Percentiles rank a stretch among this genome's conserved stretches.
Evolutionary conservation across 2,113 vertebrate species (phyloP).

Genomic region (Pungitius pungitius): DNA sequence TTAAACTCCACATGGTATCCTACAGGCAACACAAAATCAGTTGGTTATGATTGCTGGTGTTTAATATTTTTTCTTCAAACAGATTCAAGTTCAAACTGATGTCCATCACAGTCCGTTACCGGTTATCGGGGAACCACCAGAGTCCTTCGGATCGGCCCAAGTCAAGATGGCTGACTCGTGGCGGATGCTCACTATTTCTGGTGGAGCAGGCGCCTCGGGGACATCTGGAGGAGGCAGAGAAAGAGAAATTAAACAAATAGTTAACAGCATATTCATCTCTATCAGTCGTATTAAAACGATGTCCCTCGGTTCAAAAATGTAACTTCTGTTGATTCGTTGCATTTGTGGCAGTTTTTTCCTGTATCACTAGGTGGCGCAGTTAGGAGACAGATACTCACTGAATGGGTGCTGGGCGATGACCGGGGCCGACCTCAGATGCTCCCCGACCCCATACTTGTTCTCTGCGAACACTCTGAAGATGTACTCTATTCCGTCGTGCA

Average conservation of each 20-base stretch:
- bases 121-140: slow-evolving; percentile 95
- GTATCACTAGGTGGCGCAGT: neutral
- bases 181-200: slow-evolving; percentile 87
- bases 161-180: slow-evolving; percentile 91
- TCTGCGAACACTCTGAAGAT: slow-evolving; percentile 96
- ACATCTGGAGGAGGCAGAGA: slow-evolving; percentile 84
- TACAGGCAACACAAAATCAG: slow-evolving; percentile 54
- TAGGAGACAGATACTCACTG: slow-evolving; percentile 80
- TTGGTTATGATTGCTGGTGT: neutral
- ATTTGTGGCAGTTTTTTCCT: neutral
- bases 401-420: slow-evolving; percentile 96
- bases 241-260: neutral
- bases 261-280: neutral
- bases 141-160: slow-evolving; percentile 93
- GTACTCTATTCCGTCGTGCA: slow-evolving; percentile 94
- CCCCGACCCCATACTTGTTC: slow-evolving; percentile 97
- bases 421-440: slow-evolving; percentile 92
- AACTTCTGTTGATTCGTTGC: neutral
- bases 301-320: neutral
- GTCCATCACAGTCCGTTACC: slow-evolving; percentile 77
- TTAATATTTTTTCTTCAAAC: neutral
- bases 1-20: slow-evolving; percentile 97
- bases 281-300: neutral
- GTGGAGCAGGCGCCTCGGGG: slow-evolving; percentile 93
- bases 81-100: neutral